phyloP scores from a whole-genome alignment of 2,113 vertebrate species.

The Paradisaea rubra region DNA sequence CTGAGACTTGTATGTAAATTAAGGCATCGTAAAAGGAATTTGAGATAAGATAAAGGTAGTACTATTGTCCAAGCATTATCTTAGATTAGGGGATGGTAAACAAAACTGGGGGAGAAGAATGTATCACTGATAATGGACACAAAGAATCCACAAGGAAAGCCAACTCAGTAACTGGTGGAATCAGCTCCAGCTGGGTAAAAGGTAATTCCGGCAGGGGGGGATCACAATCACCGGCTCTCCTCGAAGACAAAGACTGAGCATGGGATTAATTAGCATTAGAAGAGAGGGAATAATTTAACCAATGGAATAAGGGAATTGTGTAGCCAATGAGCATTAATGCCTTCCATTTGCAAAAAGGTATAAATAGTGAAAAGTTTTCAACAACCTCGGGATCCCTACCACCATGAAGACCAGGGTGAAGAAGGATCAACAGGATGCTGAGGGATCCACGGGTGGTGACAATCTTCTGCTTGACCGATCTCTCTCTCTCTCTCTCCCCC shows the following conservation, averaged over 20 bases:
- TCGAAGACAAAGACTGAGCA: background rate
- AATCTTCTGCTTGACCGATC: background rate
- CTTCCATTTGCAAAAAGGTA: background rate
- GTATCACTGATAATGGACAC: background rate
- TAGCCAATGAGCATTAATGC: background rate
- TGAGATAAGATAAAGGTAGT: background rate
- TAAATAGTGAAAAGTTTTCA: background rate
- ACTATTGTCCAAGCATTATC: fast-evolving
- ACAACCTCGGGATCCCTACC: background rate
- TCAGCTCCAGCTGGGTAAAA: background rate
- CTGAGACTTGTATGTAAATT: background rate
- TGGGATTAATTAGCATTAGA: background rate
- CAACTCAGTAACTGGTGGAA: background rate
- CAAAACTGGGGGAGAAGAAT: background rate
- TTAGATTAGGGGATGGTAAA: background rate
- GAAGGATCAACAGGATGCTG: background rate
- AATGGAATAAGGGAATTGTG: background rate
- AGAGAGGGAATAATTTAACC: background rate
- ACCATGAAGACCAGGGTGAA: background rate
- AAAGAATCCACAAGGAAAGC: background rate
- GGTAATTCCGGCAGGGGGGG: background rate
- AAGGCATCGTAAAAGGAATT: background rate
- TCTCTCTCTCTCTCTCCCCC: background rate
- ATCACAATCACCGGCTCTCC: fast-evolving
- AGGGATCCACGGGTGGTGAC: background rate